These are phyloP conservation scores for Apodemia mormo DNA, from an alignment of 2,888 invertebrate genomes.

Conservation along the genomic window DNA sequence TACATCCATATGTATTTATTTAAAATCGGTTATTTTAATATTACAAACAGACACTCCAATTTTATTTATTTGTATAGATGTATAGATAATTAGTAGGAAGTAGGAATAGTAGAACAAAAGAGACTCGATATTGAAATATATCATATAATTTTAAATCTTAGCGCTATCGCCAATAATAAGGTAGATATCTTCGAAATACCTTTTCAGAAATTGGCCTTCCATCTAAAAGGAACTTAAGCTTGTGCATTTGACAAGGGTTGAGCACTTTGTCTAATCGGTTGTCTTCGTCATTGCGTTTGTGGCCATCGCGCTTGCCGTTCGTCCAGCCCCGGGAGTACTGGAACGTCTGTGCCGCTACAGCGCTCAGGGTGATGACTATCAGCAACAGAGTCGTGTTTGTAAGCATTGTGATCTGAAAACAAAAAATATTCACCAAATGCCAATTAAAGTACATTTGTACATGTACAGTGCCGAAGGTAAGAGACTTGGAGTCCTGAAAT, in stretches of 20 bases:
- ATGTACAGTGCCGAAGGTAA: no score
- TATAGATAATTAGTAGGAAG: no score
- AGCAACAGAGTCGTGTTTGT: slow-evolving; percentile 57
- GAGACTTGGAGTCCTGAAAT: no score
- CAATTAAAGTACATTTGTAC: no score
- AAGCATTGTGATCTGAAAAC: slow-evolving; percentile 47
- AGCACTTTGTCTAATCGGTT: slow-evolving; percentile 57
- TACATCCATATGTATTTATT: no score
- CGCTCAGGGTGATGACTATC: slow-evolving; percentile 64
- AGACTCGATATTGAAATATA: no score
- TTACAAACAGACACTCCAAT: no score
- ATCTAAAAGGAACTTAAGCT: slow-evolving; percentile 74
- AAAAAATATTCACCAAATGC: not conserved
- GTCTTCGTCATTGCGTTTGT: slow-evolving; percentile 45
- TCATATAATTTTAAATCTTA: not conserved
- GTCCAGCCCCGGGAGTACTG: slow-evolving; percentile 91
- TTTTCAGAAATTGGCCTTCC: slow-evolving; percentile 73
- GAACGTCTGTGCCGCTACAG: slow-evolving; percentile 85
- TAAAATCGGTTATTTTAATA: no score
- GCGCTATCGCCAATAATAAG: no score
- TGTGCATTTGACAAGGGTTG: slow-evolving; percentile 74
- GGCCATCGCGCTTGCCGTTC: slow-evolving; percentile 84
- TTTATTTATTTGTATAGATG: no score
- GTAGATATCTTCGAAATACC: slow-evolving; percentile 44
- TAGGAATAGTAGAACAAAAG: no score